Base-by-base conservation (phyloP, 2,113 vertebrate genomes). In the Lathamus discolor region DNA sequence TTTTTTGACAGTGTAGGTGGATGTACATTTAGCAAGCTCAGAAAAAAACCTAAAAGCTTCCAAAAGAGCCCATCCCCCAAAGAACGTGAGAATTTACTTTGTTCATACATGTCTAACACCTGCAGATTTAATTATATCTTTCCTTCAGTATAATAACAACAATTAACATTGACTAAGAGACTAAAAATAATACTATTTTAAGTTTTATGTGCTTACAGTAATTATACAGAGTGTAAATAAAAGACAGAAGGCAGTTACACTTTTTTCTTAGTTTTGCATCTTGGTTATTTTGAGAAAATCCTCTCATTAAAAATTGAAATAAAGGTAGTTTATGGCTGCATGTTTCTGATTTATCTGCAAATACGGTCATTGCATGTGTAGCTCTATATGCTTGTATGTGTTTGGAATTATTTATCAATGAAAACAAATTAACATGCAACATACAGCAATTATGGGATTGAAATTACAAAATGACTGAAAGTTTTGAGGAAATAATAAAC, bases 81-180 rank as follows among this genome's bases (percentile, higher is more conserved):
- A 82, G 41, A 78, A 64, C 17, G 14, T 67, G 61, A 96, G 64
- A 92, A 69, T 90, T 95, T 88, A 44, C 33, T 51, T 83, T 13
- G 17, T 52, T 93, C 39, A 7, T 92, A 73, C 14, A 10, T 10
- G 4, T 62, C 11, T 73, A 83, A 79, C 68, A 86, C 87, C 73
- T 97, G 57, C 68, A 57, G 92, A 77, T 96, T 76, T 95, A 95
- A 91, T 95, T 95, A 15, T 49, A 69, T 90, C 55, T 95, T 95
- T 77, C 41, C 22, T 93, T 96, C 33, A 59, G 39, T 61, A 69
- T 95, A 86, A 78, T 88, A 76, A 91, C 89, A 94, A 95, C 88
- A 82, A 72, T 92, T 97, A 91, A 33, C 69, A 85, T 67, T 90
- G 76, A 62, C 63, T 66, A 49, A 88, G 57, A 96, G 97, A 93